Conservation (phyloP, 2,113 vertebrate genomes). For the Gyps fulvus region DNA sequence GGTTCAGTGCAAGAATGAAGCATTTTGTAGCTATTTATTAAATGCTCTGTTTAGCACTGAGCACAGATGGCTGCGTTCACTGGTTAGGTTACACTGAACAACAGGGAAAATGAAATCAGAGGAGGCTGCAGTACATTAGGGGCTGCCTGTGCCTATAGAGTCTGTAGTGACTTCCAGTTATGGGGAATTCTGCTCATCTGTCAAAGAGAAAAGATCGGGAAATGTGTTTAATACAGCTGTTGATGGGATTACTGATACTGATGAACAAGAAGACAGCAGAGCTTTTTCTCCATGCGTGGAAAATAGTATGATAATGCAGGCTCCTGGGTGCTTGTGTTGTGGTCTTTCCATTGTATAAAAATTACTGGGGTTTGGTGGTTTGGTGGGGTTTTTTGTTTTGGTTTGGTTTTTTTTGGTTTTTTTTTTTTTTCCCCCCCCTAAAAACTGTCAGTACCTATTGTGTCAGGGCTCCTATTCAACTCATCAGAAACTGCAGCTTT, state of each 20-base stretch:
- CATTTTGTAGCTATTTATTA: not conserved
- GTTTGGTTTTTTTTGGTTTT: too few relatives aligned
- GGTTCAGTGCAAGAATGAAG: not conserved
- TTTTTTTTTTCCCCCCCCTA: not conserved
- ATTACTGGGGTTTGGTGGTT: not conserved
- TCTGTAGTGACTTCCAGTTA: not conserved
- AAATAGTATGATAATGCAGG: not conserved
- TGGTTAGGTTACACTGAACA: not conserved
- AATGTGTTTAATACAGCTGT: not conserved
- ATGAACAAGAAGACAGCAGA: not conserved
- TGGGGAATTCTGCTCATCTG: not conserved
- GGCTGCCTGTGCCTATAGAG: not conserved
- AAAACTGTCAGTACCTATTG: not conserved
- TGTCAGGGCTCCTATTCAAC: not conserved
- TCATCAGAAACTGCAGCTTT: not conserved
- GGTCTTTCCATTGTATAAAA: not conserved
- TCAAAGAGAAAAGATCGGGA: not conserved
- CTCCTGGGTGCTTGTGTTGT: not conserved
- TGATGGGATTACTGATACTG: not conserved
- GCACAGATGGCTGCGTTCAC: not conserved
- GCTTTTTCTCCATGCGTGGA: not conserved
- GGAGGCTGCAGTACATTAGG: not conserved
- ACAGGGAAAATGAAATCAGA: not conserved
- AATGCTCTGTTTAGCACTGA: not conserved
- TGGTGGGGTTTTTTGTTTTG: too few relatives aligned